A percentile compares a stretch with the other conserved stretches of the same genome.
These are phyloP conservation scores for Xylocopa sonorina DNA, from an alignment of 1,140 invertebrate genomes.

Conservation along the genomic window DNA sequence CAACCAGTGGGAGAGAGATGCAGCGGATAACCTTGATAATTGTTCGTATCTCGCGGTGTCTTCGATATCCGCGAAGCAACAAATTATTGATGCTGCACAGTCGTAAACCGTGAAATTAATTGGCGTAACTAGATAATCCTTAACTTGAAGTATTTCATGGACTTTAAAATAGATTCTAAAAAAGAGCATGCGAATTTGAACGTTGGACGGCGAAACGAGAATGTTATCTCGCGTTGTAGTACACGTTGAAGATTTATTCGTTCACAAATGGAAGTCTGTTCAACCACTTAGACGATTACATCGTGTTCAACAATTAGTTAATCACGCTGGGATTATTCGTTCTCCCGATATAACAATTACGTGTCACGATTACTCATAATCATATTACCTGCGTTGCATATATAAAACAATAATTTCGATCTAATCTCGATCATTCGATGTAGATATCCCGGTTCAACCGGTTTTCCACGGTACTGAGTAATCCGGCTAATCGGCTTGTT, in stretches of 20 bases:
- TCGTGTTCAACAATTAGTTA: too few species aligned
- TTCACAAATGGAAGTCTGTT: too few species aligned
- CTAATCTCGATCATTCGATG: constrained; percentile 12
- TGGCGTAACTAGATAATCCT: too few species aligned
- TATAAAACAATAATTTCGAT: constrained; percentile 4
- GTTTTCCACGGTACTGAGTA: not conserved
- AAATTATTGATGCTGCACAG: too few species aligned
- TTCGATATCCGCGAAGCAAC: not conserved
- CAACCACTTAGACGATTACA: too few species aligned
- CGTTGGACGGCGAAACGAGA: too few species aligned
- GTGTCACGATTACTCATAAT: not conserved
- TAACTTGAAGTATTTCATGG: too few species aligned
- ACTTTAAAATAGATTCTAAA: too few species aligned
- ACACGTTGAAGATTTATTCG: too few species aligned
- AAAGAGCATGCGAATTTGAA: too few species aligned
- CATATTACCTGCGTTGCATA: not conserved
- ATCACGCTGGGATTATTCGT: not conserved
- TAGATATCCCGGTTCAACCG: not conserved
- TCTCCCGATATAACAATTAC: not conserved
- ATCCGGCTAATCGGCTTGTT: not conserved
- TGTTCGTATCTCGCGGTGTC: not conserved
- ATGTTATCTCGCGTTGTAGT: too few species aligned
- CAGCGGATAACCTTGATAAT: not conserved
- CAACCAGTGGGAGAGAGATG: not conserved
- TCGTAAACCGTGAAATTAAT: too few species aligned